These are phyloP conservation scores for Coenonympha arcania DNA, from an alignment of 2,888 invertebrate species.

Conservation along the genomic window DNA sequence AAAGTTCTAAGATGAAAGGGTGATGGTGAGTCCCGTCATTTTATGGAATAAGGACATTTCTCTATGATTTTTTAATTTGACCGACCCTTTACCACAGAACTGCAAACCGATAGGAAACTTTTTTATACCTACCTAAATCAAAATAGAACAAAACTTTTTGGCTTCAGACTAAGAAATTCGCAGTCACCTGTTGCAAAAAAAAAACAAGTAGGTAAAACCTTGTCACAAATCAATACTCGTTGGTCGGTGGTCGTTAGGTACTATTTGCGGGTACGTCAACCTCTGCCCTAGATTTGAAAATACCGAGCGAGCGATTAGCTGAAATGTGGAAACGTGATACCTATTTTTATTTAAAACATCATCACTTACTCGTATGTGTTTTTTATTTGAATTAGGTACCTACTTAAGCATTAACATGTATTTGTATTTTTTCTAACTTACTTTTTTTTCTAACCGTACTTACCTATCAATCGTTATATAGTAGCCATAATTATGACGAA, in stretches of 20 bases:
- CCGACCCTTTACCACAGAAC: no score
- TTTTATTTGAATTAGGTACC: neutral
- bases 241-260: neutral
- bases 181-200: neutral
- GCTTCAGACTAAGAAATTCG: neutral
- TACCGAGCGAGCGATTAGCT: constrained; percentile 28
- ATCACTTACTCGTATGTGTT: constrained; percentile 29
- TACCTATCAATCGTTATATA: no score
- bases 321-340: constrained; percentile 2
- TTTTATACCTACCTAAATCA: no score
- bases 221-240: constrained; percentile 6
- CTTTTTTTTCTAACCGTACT: no score
- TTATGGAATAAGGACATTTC: no score
- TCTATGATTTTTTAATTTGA: no score
- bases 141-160: no score
- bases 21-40: no score
- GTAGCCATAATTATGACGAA: no score
- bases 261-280: constrained; percentile 38
- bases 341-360: neutral
- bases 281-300: constrained; percentile 33
- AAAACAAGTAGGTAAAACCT: neutral
- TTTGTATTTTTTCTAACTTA: no score
- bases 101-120: no score
- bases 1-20: no score
- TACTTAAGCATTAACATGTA: neutral